These are phyloP conservation scores for Gambusia holbrooki DNA, from an alignment of 2,113 vertebrate genomes.

Conservation along the genomic window DNA sequence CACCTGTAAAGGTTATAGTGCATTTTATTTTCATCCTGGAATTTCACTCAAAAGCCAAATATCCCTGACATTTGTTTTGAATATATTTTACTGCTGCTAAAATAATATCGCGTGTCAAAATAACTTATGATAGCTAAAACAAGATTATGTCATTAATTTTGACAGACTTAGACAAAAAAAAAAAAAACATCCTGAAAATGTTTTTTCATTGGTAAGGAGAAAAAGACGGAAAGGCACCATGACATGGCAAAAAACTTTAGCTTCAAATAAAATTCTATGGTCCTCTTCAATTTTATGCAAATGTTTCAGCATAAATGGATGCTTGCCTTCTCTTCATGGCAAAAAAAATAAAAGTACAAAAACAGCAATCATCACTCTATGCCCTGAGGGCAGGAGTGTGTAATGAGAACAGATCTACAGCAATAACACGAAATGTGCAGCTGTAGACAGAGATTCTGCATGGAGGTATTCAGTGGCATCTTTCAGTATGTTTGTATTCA, in stretches of 20 bases:
- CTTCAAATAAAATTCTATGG: constrained; percentile 27
- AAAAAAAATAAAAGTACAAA: constrained; percentile 5
- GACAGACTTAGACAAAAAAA: not conserved
- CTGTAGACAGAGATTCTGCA: constrained; percentile 28
- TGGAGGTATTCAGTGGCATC: constrained; percentile 24
- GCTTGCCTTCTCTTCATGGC: constrained; percentile 47
- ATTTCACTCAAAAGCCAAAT: too few relatives aligned
- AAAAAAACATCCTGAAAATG: not conserved
- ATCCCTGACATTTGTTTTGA: too few relatives aligned
- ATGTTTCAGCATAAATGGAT: constrained; percentile 52
- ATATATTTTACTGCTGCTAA: not conserved
- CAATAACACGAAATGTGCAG: constrained; percentile 56
- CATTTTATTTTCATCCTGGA: too few relatives aligned
- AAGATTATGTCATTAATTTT: not conserved
- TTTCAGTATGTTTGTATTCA: constrained; percentile 36
- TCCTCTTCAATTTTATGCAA: constrained; percentile 55
- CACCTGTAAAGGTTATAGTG: too few relatives aligned
- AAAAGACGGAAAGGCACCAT: not conserved
- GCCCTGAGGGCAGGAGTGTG: constrained; percentile 58
- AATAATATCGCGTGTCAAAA: not conserved
- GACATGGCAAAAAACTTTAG: not conserved
- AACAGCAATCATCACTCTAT: constrained; percentile 62
- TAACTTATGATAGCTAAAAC: not conserved
- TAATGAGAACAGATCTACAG: constrained; percentile 71
- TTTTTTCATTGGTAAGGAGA: too few relatives aligned